A percentile compares a stretch with the other conserved stretches of the same genome.
Evolutionary conservation across 2,888 invertebrate genomes (phyloP).

Genomic region (Cremastobaeus sp.): DNA sequence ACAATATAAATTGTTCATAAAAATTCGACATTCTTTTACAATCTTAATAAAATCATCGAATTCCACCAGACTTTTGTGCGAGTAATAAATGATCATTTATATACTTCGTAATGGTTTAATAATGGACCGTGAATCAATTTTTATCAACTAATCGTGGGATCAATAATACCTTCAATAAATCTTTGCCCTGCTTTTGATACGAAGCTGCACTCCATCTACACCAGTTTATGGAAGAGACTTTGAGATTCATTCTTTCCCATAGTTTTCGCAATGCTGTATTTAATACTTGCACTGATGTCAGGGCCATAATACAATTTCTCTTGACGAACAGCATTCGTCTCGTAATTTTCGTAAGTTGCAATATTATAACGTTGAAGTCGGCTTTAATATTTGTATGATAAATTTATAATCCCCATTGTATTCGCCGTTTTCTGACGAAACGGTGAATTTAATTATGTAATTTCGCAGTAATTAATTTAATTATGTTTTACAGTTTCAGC

Average conservation of each 20-base stretch:
- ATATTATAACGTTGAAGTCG: too few species aligned
- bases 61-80: background rate
- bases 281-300: slow-evolving; percentile 41
- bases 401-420: slow-evolving; percentile 23
- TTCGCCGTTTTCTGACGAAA: slow-evolving; percentile 27
- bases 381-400: slow-evolving; percentile 8
- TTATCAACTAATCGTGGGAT: slow-evolving; percentile 7
- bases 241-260: slow-evolving; percentile 25
- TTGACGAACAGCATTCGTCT: background rate
- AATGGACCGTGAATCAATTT: slow-evolving; percentile 3
- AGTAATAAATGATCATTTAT: slow-evolving; percentile 1
- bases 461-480: slow-evolving; percentile 35
- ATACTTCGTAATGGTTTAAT: too few species aligned
- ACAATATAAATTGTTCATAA: too few species aligned
- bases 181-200: slow-evolving; percentile 32
- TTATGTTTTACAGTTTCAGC: slow-evolving; percentile 37
- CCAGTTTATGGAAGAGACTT: slow-evolving; percentile 23
- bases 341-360: slow-evolving; percentile 2
- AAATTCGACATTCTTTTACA: too few species aligned
- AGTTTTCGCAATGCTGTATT: slow-evolving; percentile 30
- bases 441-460: slow-evolving; percentile 22
- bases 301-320: slow-evolving; percentile 34
- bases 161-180: slow-evolving; percentile 15
- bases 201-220: slow-evolving; percentile 20
- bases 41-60: slow-evolving; percentile 4